Percentiles rank a stretch among this genome's conserved stretches.
phyloP scores from a whole-genome alignment of 2,113 vertebrate species.

The Procavia capensis region DNA sequence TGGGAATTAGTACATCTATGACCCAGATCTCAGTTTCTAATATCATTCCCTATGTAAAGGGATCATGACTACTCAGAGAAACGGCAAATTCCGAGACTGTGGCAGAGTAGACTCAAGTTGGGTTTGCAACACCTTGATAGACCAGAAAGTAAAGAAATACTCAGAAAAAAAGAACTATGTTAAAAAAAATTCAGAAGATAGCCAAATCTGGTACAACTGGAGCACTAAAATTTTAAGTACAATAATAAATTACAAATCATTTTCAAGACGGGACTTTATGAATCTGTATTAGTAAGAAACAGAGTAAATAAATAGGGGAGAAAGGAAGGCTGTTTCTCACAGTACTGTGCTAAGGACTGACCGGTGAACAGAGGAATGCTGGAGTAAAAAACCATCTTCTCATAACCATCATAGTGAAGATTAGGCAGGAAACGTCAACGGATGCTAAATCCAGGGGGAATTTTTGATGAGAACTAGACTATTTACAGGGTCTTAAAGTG shows the following conservation, averaged over 20 bases:
- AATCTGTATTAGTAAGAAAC: neutral
- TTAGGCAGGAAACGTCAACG: neutral
- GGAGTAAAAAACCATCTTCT: neutral
- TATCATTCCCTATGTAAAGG: neutral
- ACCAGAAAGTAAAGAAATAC: neutral
- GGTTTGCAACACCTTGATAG: neutral
- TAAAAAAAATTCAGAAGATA: neutral
- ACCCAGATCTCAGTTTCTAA: neutral
- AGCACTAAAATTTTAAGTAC: neutral
- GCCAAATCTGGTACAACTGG: neutral
- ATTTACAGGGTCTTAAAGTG: neutral
- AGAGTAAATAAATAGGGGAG: neutral
- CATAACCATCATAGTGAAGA: neutral
- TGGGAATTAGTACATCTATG: neutral
- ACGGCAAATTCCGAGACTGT: neutral
- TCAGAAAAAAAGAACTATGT: neutral
- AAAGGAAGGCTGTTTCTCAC: neutral
- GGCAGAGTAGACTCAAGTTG: neutral
- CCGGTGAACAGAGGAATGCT: fast-evolving
- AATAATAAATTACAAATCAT: neutral
- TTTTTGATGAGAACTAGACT: neutral
- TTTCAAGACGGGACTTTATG: neutral
- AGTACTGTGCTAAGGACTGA: neutral
- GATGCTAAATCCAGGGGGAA: neutral
- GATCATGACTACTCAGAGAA: neutral